A percentile compares a stretch with the other conserved stretches of the same genome.
These are phyloP conservation scores for Drosophila mercatorum DNA, from an alignment of 2,888 invertebrate species.

Conservation along the genomic window DNA sequence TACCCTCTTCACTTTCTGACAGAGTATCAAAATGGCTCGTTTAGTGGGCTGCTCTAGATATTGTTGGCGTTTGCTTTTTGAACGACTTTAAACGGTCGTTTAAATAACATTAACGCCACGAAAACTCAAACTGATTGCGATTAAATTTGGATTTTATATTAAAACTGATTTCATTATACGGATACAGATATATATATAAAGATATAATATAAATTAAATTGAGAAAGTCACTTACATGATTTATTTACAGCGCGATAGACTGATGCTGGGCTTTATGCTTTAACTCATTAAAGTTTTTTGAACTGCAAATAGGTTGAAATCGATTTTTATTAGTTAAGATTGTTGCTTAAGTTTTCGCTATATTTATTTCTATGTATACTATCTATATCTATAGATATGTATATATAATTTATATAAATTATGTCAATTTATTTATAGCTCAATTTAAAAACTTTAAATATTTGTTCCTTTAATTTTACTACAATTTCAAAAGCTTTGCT, in stretches of 20 bases:
- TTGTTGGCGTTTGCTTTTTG: slow-evolving; percentile 4
- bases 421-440: too few species aligned
- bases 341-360: too few species aligned
- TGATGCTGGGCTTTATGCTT: too few species aligned
- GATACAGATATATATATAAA: not conserved
- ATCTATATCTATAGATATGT: too few species aligned
- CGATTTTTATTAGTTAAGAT: not conserved
- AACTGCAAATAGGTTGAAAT: not conserved
- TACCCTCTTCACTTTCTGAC: not conserved
- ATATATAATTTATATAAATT: too few species aligned
- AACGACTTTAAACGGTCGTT: slow-evolving; percentile 1
- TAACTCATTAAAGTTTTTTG: not conserved
- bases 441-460: not conserved
- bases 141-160: not conserved
- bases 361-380: too few species aligned
- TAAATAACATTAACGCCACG: not conserved
- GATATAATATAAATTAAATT: not conserved
- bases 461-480: not conserved
- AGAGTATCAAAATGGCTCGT: not conserved
- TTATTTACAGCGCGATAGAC: not conserved
- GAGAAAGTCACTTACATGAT: not conserved
- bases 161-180: not conserved
- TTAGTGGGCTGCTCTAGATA: slow-evolving; percentile 8
- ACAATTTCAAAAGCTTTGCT: not conserved
- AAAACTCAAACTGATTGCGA: not conserved